Evolutionary conservation across 1,140 invertebrate genomes (phyloP), one percentile per base, ranked within the genome.

Genomic region (Hesperophylax magnus): DNA sequence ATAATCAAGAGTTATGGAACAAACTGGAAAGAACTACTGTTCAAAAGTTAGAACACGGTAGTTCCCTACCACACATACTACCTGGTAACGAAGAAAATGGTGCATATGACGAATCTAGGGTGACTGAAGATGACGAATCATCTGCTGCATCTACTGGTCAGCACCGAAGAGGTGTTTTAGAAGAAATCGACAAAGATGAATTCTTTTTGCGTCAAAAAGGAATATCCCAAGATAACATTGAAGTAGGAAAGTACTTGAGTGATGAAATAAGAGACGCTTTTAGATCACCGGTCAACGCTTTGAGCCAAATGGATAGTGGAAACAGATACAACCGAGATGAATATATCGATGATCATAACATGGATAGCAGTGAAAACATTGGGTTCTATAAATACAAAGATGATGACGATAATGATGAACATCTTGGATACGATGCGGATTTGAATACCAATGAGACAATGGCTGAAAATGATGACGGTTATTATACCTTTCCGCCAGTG

Each of bases 131-230:
- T 52, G 85, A 86, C 60, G 82, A 84, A 53, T 83, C 80, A 0
- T 85, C 82, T 58, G 77, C 84, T 4, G 84, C 81, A 15, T 80
- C 84, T 31, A 87, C 88, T 56, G 88, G 87, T 0, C 85, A 92
- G 72, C 84, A 88, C 20, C 85, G 91, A 56, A 89, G 89, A 8
- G 93, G 93, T 0, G 93, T 95, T 0, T 92, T 96, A 80, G 95
- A 96, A 87, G 94, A 96, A 88, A 95, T 96, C 77, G 93, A 96
- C 85, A 95, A 95, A 3, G 95, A 97, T 86, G 95, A 96, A 88
- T 96, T 96, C 88, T 96, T 96, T 86, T 88, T 96, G 61, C 90
- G 95, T 75, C 93, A 94, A 85, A 93, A 93, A 84, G 95, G 94
- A 53, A 93, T 96, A 81, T 96, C 95, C 80, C 93, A 95, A 82